Base-by-base conservation (phyloP, 2,888 invertebrate species). In the Chrysomela aeneicollis region DNA sequence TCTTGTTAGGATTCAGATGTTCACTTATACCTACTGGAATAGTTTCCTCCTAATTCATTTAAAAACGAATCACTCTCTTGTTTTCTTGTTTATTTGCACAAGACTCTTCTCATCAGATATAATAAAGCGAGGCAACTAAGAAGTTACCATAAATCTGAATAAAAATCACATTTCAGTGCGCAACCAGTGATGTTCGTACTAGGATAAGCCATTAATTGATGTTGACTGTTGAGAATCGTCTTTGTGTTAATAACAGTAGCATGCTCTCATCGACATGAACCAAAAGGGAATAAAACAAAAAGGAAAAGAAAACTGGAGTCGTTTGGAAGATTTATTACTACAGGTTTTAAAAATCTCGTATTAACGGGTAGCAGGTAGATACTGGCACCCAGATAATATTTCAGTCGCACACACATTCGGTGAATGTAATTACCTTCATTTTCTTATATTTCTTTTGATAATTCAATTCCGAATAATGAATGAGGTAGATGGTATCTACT, bases 311-410 rank as follows among this genome's bases (percentile, higher is more conserved):
- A 42, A 42, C 42, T 42, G 3, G n/a, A 42, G 42, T 42, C 42
- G 42, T 42, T 42, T 57, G n/a, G 21, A 19, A 57, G n/a, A 22
- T 57, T 57, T 57, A 57, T 57, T 37, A 30, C 22, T 15, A 22
- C 57, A 22, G 57, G 46, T 57, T 37, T 57, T 21, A 10, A 42
- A 46, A 57, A 22, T 42, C 46, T 57, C 30, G 57, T 57, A 57
- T 53, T 42, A 55, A 19, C 22, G 6, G 22, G 2, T 46, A 26
- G 15, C n/a, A 42, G 21, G 10, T 1, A 57, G 26, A 21, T 46
- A 57, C 42, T 9, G 47, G 18, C 1, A 3, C 17, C 10, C 37
- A 15, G 22, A 35, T 21, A 19, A 57, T 46, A 42, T 42, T 15
- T 15, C 42, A 42, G 42, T 2, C 12, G 42, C 15, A 3, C n/a